These are phyloP conservation scores for Cephus nigrinus DNA, from an alignment of 2,888 invertebrate species.

Conservation along the genomic window DNA sequence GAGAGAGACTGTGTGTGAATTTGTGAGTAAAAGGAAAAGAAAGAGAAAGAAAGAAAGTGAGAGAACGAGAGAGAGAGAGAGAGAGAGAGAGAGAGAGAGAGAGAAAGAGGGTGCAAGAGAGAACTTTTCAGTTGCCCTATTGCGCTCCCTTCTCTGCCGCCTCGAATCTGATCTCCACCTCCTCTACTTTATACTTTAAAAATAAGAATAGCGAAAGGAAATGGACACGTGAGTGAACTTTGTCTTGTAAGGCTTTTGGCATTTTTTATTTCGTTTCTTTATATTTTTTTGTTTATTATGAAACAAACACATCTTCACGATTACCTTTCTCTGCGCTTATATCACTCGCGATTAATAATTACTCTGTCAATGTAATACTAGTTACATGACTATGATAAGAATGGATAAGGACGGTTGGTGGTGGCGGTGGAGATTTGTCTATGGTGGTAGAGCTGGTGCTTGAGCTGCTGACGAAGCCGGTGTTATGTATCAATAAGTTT, in stretches of 20 bases:
- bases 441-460: constrained; percentile 16
- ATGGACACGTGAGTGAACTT: background rate
- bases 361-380: background rate
- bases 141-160: background rate
- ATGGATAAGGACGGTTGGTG: background rate
- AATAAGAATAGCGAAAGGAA: background rate
- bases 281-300: background rate
- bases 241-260: background rate
- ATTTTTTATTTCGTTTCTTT: background rate
- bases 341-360: background rate
- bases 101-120: background rate
- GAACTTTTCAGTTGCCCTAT: background rate
- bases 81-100: too few relatives aligned
- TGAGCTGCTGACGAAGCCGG: constrained; percentile 25
- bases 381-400: background rate
- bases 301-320: background rate
- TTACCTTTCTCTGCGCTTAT: background rate
- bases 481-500: constrained; percentile 40
- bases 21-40: background rate
- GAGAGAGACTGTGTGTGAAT: background rate
- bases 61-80: too few relatives aligned
- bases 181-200: background rate
- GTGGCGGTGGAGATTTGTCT: background rate
- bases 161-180: background rate
- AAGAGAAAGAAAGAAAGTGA: background rate